A percentile compares a stretch with the other conserved stretches of the same genome.
Evolutionary conservation across 1,140 invertebrate species (phyloP).

Genomic region (Drosophila mayri): DNA sequence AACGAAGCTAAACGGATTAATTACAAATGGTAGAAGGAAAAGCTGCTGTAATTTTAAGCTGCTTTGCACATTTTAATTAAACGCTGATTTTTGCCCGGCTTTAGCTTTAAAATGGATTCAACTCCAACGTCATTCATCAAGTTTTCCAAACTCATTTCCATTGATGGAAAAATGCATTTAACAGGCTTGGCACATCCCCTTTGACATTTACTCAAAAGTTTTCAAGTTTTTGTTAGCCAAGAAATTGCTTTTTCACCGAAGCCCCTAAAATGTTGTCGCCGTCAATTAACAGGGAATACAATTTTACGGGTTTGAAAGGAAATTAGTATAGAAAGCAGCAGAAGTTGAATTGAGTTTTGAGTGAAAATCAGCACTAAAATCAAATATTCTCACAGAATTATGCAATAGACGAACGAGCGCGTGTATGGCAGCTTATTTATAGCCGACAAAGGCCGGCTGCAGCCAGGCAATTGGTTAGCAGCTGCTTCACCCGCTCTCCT

Average conservation of each 20-base stretch:
- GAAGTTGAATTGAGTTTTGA: slow-evolving; percentile 5
- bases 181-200: slow-evolving; percentile 43
- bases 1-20: slow-evolving; percentile 70
- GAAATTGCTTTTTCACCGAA: slow-evolving; percentile 52
- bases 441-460: slow-evolving; percentile 29
- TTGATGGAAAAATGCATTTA: slow-evolving; percentile 30
- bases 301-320: slow-evolving; percentile 25
- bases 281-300: slow-evolving; percentile 45
- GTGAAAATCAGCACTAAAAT: background rate
- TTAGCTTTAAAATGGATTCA: slow-evolving; percentile 37
- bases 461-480: slow-evolving; percentile 69
- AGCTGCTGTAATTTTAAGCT: slow-evolving; percentile 37
- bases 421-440: slow-evolving; percentile 32
- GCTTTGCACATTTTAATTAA: slow-evolving; percentile 73
- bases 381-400: slow-evolving; percentile 26
- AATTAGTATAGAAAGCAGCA: slow-evolving; percentile 6
- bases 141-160: slow-evolving; percentile 6
- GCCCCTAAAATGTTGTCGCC: slow-evolving; percentile 27
- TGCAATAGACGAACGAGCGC: slow-evolving; percentile 41
- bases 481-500: slow-evolving; percentile 26
- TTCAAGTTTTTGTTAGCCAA: slow-evolving; percentile 47
- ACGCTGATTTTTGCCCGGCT: slow-evolving; percentile 32
- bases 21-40: slow-evolving; percentile 39
- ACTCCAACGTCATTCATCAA: slow-evolving; percentile 15
- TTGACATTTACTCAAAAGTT: slow-evolving; percentile 46